Percentiles rank a stretch among this genome's conserved stretches.
phyloP scores from a whole-genome alignment of 2,888 invertebrate genomes.

The Eupithecia exiguata region DNA sequence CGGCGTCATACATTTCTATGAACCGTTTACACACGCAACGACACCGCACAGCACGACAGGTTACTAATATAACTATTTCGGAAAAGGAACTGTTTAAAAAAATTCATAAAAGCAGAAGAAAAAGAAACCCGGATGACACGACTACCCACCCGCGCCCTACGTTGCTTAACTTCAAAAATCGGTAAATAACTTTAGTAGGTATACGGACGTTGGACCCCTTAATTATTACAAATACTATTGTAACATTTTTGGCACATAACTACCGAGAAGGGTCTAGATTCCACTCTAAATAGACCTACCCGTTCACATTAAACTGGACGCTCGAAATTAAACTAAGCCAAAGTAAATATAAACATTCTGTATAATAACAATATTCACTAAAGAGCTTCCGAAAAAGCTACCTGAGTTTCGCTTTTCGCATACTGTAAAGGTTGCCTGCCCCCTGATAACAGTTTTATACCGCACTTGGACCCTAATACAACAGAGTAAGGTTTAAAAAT shows the following conservation, averaged over 20 bases:
- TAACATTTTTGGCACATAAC: not conserved
- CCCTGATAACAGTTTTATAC: constrained; percentile 17
- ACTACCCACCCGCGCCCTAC: too few species aligned
- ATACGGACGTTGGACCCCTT: too few species aligned
- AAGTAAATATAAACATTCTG: not conserved
- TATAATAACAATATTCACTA: not conserved
- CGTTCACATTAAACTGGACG: not conserved
- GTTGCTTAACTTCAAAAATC: too few species aligned
- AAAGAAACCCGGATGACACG: too few species aligned
- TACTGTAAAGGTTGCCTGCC: constrained; percentile 40
- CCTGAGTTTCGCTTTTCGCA: constrained; percentile 38
- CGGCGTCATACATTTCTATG: too few species aligned
- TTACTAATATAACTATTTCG: too few species aligned
- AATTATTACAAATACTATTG: too few species aligned
- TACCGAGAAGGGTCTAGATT: not conserved
- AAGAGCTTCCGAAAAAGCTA: constrained; percentile 32
- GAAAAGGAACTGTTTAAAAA: too few species aligned
- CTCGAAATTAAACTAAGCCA: not conserved
- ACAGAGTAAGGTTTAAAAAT: constrained; percentile 14
- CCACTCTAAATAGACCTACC: not conserved
- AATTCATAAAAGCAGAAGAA: too few species aligned
- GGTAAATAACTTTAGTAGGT: too few species aligned
- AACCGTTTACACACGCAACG: too few species aligned
- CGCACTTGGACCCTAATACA: constrained; percentile 12
- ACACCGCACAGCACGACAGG: too few species aligned